These are phyloP conservation scores for Zaprionus inermis DNA, from an alignment of 1,140 invertebrate genomes.

Conservation along the genomic window DNA sequence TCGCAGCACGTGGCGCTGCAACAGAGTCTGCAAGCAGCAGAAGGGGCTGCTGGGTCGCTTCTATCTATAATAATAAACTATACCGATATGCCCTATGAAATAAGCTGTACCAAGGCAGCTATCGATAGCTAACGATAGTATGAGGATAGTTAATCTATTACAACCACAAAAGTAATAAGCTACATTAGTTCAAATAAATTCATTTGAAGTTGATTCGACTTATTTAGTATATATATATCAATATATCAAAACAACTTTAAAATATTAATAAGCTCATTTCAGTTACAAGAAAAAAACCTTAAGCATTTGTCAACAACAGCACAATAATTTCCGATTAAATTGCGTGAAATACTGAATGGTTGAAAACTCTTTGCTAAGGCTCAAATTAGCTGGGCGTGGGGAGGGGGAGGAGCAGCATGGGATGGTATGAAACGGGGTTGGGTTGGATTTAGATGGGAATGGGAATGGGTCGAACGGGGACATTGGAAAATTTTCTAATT, in stretches of 20 bases:
- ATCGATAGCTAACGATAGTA: too few species aligned
- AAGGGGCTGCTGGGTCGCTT: not conserved
- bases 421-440: not conserved
- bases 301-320: not conserved
- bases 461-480: not conserved
- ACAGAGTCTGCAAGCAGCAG: conserved; percentile 1
- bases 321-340: not conserved
- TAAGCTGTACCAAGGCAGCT: too few species aligned
- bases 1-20: conserved; percentile 35
- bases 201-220: too few species aligned
- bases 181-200: too few species aligned
- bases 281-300: not conserved
- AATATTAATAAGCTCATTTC: too few species aligned
- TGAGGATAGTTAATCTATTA: too few species aligned
- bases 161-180: too few species aligned
- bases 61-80: not conserved
- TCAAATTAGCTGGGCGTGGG: not conserved
- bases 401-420: not conserved
- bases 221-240: too few species aligned
- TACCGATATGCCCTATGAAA: not conserved
- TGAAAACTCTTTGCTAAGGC: not conserved
- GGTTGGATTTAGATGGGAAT: not conserved
- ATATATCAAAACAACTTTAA: too few species aligned
- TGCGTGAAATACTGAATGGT: not conserved
- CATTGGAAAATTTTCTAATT: conserved; percentile 4